Conservation (phyloP, 2,888 invertebrate species). For the Ochropleura leucogaster region DNA sequence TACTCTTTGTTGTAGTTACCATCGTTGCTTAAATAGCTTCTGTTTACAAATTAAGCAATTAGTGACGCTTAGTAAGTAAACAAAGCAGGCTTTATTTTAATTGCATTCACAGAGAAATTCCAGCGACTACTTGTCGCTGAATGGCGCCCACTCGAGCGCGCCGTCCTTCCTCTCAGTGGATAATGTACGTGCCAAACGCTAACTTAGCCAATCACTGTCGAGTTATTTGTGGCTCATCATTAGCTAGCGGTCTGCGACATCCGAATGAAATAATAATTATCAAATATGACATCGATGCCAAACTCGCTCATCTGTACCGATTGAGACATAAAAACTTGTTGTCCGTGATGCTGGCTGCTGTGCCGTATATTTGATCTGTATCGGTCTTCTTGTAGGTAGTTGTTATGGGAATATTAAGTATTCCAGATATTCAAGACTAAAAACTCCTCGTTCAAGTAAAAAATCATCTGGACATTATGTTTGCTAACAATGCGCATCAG, state of each 20-base stretch:
- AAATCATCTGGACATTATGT: conserved; percentile 76
- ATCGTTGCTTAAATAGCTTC: conserved; percentile 10
- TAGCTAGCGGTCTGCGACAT: conserved; percentile 64
- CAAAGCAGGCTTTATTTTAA: conserved; percentile 73
- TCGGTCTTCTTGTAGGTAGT: conserved; percentile 52
- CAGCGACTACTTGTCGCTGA: conserved; percentile 68
- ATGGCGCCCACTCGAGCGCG: conserved; percentile 63
- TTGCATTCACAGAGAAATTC: conserved; percentile 74
- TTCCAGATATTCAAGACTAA: conserved; percentile 65
- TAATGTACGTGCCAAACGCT: conserved; percentile 86
- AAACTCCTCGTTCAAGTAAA: conserved; percentile 66
- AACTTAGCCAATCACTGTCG: conserved; percentile 85
- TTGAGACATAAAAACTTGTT: conserved; percentile 19
- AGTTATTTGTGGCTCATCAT: conserved; percentile 77
- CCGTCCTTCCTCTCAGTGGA: conserved; percentile 75
- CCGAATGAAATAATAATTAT: conserved; percentile 38
- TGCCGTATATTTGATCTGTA: conserved; percentile 47
- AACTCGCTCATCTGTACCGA: conserved; percentile 21
- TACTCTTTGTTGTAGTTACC: conserved; percentile 18
- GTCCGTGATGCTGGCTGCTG: conserved; percentile 13
- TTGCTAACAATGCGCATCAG: conserved; percentile 74
- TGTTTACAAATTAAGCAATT: conserved; percentile 68
- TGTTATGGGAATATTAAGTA: conserved; percentile 62
- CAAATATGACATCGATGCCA: conserved; percentile 31
- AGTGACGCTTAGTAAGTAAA: conserved; percentile 68